Evolutionary conservation across 1,140 invertebrate species (phyloP), one percentile per base, ranked within the genome.

Genomic region (Cyphomyrmex costatus): DNA sequence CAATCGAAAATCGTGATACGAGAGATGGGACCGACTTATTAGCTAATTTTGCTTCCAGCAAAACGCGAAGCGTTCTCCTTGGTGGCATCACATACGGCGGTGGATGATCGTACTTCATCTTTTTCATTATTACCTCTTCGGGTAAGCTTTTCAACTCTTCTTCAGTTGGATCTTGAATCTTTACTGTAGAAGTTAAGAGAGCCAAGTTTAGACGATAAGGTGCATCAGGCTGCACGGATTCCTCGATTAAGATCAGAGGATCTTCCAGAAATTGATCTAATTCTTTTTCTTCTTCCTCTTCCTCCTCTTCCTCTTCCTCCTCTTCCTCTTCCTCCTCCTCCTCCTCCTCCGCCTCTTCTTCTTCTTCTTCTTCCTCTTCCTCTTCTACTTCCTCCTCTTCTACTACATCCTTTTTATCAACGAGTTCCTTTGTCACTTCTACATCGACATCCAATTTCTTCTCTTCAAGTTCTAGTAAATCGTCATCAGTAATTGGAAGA

Each of bases 1-100:
- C 93, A 2, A 95, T 91, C 0, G 95, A 95, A 86, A 95, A 95
- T 86, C 94, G 90, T 5, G 95, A 95, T 16, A 95, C 76, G 10
- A 95, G 87, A 14, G 94, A 95, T 16, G 93, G 92, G 7, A 93
- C 85, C 7, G 95, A 95, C 68, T 92, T 92, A 0, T 92, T 92
- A 2, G 94, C 94, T 63, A 91, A 85, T 89, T 95, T 95, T 3
- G 93, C 92, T 60, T 94, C 90, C 0, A 94, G 24, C 14, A 95
- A 89, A 21, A 92, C 88, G 3, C 87, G 86, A 7, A 95, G 68
- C 3, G 93, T 93, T 63, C 91, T 92, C 36, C 91, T 92, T 0
- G 92, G 85, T 1, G 93, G 92, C 80, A 92, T 85, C 1, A 94
- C 91, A 53, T 93, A 94, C 0, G 94, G 94, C 14, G 93, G 92